phyloP scores from a whole-genome alignment of 2,797 vertebrate genomes.

The Myotis daubentonii region DNA sequence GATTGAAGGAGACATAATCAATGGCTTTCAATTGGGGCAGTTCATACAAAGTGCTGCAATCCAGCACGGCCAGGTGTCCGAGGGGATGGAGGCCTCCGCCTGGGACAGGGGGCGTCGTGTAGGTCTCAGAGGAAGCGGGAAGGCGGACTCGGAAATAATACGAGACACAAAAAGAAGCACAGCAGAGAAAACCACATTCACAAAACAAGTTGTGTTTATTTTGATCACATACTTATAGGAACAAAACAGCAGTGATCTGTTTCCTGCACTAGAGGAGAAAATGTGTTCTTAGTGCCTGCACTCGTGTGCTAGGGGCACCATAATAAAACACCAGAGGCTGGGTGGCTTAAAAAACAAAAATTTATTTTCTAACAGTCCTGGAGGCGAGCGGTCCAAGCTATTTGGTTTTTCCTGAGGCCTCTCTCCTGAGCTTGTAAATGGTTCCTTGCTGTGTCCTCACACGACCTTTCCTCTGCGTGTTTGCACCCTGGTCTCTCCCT shows the following conservation, averaged over 20 bases:
- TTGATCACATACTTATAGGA: constrained; percentile 50
- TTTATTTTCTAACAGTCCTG: not conserved
- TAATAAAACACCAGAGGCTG: not conserved
- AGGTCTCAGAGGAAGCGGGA: not conserved
- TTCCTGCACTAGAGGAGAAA: constrained; percentile 59
- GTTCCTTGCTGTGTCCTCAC: not conserved
- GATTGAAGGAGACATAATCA: not conserved
- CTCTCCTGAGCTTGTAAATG: not conserved
- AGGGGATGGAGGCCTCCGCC: not conserved
- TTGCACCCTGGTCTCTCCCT: not conserved
- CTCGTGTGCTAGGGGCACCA: not conserved
- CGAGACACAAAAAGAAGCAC: not conserved
- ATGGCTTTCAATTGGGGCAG: not conserved
- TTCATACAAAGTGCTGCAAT: not conserved
- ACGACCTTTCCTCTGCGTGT: not conserved
- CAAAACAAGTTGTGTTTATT: constrained; percentile 51
- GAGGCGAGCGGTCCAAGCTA: not conserved
- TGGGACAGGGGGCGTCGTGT: too few relatives aligned
- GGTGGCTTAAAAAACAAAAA: too few relatives aligned
- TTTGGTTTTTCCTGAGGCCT: not conserved
- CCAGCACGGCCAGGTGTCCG: accelerated
- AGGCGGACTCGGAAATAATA: not conserved
- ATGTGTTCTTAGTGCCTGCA: constrained; percentile 38
- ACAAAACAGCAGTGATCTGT: not conserved
- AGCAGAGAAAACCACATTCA: constrained; percentile 11